phyloP scores from a whole-genome alignment of 2,888 invertebrate species.

The Scrobipalpa costella region DNA sequence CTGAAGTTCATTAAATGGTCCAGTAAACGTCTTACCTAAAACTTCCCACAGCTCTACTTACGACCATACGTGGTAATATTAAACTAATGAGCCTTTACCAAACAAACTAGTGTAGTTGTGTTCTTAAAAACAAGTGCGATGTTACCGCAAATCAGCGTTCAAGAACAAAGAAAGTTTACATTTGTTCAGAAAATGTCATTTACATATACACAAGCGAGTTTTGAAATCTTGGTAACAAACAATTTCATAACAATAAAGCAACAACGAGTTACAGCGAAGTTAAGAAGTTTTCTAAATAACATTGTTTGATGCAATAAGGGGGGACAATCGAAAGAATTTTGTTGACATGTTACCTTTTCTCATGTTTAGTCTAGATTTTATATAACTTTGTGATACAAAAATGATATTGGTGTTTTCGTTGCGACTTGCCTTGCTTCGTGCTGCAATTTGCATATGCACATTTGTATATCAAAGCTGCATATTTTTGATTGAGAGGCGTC shows the following conservation, averaged over 20 bases:
- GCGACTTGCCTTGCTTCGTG: not conserved
- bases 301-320: conserved; percentile 36
- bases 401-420: not conserved
- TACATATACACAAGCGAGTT: conserved; percentile 49
- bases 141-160: conserved; percentile 57
- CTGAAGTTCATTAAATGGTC: not conserved
- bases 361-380: conserved; percentile 23
- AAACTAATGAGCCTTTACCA: conserved; percentile 28
- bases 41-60: not conserved
- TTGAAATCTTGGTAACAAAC: conserved; percentile 58
- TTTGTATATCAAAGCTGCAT: not conserved
- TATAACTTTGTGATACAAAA: conserved; percentile 10
- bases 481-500: not conserved
- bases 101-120: conserved; percentile 33
- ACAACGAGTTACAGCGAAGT: conserved; percentile 48
- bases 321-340: conserved; percentile 57
- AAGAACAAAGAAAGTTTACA: conserved; percentile 76
- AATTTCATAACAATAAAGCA: conserved; percentile 52
- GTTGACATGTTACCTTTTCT: conserved; percentile 40
- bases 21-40: not conserved
- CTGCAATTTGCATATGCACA: not conserved
- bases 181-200: conserved; percentile 69
- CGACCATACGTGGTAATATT: not conserved
- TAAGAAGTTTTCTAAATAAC: conserved; percentile 66
- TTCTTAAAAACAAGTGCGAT: conserved; percentile 52